Conservation (phyloP, 1,140 invertebrate species). For the Steinernema feltiae region DNA sequence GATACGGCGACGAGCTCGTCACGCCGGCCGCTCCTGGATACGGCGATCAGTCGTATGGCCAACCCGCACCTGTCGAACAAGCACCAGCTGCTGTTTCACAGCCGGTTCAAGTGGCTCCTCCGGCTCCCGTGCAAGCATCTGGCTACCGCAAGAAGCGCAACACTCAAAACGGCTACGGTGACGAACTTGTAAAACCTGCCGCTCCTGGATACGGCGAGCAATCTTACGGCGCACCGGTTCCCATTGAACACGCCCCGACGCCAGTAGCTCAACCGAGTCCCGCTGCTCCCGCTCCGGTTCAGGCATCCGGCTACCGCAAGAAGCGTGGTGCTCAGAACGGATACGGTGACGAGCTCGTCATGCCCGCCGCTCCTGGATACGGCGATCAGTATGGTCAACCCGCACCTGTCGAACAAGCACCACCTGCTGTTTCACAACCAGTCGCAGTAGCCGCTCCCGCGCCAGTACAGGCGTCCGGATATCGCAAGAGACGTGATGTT, state of each 20-base stretch:
- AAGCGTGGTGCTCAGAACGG: slow-evolving; percentile 25
- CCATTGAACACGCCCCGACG: slow-evolving; percentile 14
- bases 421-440: neutral
- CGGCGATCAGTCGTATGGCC: neutral
- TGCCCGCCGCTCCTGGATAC: slow-evolving; percentile 8
- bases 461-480: slow-evolving; percentile 24
- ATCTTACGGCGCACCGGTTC: neutral
- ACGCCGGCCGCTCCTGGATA: slow-evolving; percentile 11
- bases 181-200: slow-evolving; percentile 10
- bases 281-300: slow-evolving; percentile 3
- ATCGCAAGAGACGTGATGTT: slow-evolving; percentile 15
- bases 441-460: slow-evolving; percentile 7
- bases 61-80: neutral
- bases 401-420: neutral
- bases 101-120: neutral
- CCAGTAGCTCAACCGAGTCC: slow-evolving; percentile 17
- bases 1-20: slow-evolving; percentile 26
- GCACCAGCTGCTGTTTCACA: neutral
- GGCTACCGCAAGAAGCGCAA: slow-evolving; percentile 22
- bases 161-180: slow-evolving; percentile 27
- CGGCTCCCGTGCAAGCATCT: slow-evolving; percentile 20
- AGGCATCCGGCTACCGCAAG: slow-evolving; percentile 26
- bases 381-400: neutral
- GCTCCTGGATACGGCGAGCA: neutral
- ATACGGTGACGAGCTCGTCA: slow-evolving; percentile 26